Evolutionary conservation across 2,113 vertebrate genomes (phyloP).

Genomic region (Bos taurus): DNA sequence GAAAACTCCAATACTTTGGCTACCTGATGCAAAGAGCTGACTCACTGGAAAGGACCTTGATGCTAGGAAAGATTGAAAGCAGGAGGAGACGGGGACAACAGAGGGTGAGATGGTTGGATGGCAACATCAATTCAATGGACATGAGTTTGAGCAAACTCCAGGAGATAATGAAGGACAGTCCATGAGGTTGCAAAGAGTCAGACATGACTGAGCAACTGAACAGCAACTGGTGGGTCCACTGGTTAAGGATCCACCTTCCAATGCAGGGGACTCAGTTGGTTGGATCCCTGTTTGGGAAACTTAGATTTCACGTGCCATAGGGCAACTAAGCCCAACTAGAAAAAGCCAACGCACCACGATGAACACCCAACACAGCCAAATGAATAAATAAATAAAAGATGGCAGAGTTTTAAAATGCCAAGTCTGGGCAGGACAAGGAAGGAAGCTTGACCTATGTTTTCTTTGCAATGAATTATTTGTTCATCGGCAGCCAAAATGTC

Average conservation of each 20-base stretch:
- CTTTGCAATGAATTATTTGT: neutral
- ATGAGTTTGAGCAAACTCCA: neutral
- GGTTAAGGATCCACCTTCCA: neutral
- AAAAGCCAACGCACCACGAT: accelerated
- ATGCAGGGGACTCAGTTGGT: neutral
- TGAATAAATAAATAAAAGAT: neutral
- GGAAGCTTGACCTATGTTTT: neutral
- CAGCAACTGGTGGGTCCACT: neutral
- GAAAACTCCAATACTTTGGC: neutral
- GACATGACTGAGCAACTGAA: accelerated
- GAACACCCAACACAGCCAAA: neutral
- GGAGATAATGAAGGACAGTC: neutral
- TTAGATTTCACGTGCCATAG: neutral
- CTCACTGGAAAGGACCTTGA: neutral
- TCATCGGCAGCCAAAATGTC: neutral
- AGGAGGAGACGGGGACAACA: neutral
- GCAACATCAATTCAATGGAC: neutral
- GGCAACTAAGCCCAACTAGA: neutral
- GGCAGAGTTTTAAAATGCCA: neutral
- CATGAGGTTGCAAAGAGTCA: neutral
- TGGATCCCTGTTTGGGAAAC: neutral
- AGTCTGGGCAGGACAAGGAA: neutral
- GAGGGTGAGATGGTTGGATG: neutral
- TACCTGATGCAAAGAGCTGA: neutral
- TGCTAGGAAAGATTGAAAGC: neutral